These are phyloP conservation scores for Synanthedon formicaeformis DNA, from an alignment of 2,888 invertebrate species.

Conservation along the genomic window DNA sequence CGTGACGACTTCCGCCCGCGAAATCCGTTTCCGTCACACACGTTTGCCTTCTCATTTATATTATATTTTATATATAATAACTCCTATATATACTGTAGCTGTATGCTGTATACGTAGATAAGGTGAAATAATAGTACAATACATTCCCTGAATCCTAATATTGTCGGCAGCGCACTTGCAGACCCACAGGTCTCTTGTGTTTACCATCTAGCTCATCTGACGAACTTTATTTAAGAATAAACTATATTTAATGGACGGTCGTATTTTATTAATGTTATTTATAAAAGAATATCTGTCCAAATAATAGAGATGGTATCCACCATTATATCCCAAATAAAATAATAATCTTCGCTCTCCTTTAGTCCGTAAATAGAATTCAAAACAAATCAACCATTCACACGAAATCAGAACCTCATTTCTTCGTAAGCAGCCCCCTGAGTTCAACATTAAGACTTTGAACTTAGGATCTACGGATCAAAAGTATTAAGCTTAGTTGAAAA, in stretches of 20 bases:
- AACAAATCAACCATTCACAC: conserved; percentile 42
- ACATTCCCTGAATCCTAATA: too few species aligned
- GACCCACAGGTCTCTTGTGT: too few species aligned
- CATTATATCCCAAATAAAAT: conserved; percentile 13
- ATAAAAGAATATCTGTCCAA: too few species aligned
- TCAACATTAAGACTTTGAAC: conserved; percentile 13
- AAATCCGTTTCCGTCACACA: conserved; percentile 11
- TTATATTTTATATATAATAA: conserved; percentile 9
- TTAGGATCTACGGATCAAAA: background rate
- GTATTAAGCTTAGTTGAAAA: too few species aligned
- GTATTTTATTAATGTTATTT: too few species aligned
- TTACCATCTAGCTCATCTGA: too few species aligned
- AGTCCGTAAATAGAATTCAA: conserved; percentile 34
- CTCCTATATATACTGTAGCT: background rate
- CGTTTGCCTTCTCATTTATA: conserved; percentile 39
- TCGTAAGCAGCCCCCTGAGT: conserved; percentile 33
- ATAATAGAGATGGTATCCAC: too few species aligned
- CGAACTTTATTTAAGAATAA: too few species aligned
- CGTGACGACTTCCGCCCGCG: conserved; percentile 38
- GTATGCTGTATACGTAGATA: background rate
- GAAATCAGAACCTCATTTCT: conserved; percentile 57
- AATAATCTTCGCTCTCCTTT: conserved; percentile 19
- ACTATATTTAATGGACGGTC: too few species aligned
- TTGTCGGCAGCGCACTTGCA: too few species aligned
- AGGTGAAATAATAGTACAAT: too few species aligned